These are phyloP conservation scores for Pangasianodon hypophthalmus DNA, from an alignment of 2,113 vertebrate species.

Conservation along the genomic window DNA sequence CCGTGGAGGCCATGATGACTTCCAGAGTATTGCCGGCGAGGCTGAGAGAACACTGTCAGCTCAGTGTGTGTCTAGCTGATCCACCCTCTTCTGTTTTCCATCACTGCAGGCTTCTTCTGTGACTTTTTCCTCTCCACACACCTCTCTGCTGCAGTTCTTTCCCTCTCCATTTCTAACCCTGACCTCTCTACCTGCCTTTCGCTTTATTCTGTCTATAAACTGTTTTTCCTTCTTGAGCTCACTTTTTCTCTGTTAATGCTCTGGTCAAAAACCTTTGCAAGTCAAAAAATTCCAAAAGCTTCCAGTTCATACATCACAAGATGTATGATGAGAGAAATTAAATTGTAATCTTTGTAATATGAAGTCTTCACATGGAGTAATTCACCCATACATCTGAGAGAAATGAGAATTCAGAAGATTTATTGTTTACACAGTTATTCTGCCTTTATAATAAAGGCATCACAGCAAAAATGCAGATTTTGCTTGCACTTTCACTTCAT, in stretches of 20 bases:
- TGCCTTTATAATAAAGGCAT: no score
- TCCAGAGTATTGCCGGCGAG: constrained; percentile 30
- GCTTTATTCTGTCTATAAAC: not conserved
- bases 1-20: constrained; percentile 26
- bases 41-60: constrained; percentile 37
- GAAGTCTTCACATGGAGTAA: no score
- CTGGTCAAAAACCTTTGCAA: not conserved
- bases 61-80: constrained; percentile 38
- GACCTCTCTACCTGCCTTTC: constrained; percentile 3
- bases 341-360: no score
- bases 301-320: not conserved
- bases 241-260: not conserved
- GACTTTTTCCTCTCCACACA: not conserved
- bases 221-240: not conserved
- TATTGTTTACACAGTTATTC: no score
- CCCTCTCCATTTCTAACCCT: not conserved
- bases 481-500: no score
- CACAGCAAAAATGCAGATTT: no score
- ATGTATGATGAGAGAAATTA: not conserved
- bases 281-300: not conserved
- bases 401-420: no score
- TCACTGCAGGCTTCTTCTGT: constrained; percentile 17
- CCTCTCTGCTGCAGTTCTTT: not conserved
- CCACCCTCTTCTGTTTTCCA: constrained; percentile 33
- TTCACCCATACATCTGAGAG: no score